Evolutionary conservation across 2,113 vertebrate species (phyloP).

Genomic region (Sinocyclocheilus grahami): DNA sequence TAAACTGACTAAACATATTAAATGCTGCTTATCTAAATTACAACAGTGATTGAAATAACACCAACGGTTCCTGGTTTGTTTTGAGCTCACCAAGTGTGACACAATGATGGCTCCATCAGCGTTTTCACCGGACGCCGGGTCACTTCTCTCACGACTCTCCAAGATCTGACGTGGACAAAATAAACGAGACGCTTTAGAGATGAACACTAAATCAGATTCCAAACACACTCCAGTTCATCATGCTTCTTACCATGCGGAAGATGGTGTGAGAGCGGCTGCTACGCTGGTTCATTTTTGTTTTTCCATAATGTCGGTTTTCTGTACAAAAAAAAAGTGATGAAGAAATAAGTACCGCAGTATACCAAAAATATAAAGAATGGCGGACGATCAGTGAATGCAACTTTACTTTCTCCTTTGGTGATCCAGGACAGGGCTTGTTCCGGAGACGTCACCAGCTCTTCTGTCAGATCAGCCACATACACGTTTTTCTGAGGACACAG

Average conservation of each 20-base stretch:
- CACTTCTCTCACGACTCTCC: slow-evolving; percentile 88
- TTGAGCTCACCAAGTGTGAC: slow-evolving; percentile 86
- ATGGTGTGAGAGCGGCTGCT: slow-evolving; percentile 97
- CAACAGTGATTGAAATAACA: neutral
- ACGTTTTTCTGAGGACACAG: slow-evolving; percentile 82
- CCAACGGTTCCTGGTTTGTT: neutral
- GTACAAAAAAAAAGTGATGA: slow-evolving; percentile 37
- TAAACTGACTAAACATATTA: neutral
- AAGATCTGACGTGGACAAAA: slow-evolving; percentile 79
- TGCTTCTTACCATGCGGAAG: slow-evolving; percentile 89
- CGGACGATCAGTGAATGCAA: neutral
- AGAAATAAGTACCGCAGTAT: neutral
- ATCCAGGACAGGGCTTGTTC: slow-evolving; percentile 90
- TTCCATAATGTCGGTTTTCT: slow-evolving; percentile 94
- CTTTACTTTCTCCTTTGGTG: slow-evolving; percentile 92
- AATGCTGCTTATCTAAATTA: neutral
- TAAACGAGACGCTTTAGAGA: neutral
- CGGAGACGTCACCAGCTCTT: slow-evolving; percentile 87
- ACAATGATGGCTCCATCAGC: slow-evolving; percentile 93
- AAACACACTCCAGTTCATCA: neutral
- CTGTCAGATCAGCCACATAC: slow-evolving; percentile 89
- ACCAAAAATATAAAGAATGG: neutral
- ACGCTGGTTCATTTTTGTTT: slow-evolving; percentile 94
- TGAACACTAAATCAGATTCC: neutral
- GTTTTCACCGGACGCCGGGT: slow-evolving; percentile 78